phyloP scores from a whole-genome alignment of 2,113 vertebrate genomes.

The Oophaga pumilio region DNA sequence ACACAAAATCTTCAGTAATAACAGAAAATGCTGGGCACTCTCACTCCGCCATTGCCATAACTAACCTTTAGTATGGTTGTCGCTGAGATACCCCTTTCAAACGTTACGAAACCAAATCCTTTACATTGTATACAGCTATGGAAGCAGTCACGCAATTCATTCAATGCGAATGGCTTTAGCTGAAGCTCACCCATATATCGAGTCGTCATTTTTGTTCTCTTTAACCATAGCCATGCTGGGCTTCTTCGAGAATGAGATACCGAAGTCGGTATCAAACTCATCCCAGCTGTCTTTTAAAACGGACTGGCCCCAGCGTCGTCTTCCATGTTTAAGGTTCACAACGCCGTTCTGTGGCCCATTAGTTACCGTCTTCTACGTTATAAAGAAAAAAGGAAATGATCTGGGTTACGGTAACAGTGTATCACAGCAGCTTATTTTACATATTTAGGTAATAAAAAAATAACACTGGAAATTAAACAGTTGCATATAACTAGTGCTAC shows the following conservation, averaged over 20 bases:
- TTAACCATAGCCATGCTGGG: constrained; percentile 77
- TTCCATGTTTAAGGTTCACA: constrained; percentile 75
- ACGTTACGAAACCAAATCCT: neutral
- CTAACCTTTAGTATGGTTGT: neutral
- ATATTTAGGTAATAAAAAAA: too few relatives aligned
- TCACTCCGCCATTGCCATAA: too few relatives aligned
- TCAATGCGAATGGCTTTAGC: neutral
- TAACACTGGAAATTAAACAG: too few relatives aligned
- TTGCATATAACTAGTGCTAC: too few relatives aligned
- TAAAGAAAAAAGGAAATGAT: neutral
- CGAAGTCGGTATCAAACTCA: constrained; percentile 76
- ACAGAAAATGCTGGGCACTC: neutral
- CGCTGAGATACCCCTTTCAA: neutral
- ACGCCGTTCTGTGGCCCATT: constrained; percentile 69
- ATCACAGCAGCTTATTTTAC: neutral
- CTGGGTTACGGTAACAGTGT: neutral
- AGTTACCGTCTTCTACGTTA: constrained; percentile 73
- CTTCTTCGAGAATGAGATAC: constrained; percentile 86
- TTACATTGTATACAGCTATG: neutral
- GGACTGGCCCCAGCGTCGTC: constrained; percentile 90
- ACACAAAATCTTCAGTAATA: neutral
- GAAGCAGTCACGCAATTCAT: neutral
- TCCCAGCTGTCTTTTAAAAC: constrained; percentile 86
- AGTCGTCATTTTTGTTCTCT: constrained; percentile 77
- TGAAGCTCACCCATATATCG: constrained; percentile 68